These are phyloP conservation scores for Conopomorpha cramerella DNA, from an alignment of 1,140 invertebrate genomes.

Conservation along the genomic window DNA sequence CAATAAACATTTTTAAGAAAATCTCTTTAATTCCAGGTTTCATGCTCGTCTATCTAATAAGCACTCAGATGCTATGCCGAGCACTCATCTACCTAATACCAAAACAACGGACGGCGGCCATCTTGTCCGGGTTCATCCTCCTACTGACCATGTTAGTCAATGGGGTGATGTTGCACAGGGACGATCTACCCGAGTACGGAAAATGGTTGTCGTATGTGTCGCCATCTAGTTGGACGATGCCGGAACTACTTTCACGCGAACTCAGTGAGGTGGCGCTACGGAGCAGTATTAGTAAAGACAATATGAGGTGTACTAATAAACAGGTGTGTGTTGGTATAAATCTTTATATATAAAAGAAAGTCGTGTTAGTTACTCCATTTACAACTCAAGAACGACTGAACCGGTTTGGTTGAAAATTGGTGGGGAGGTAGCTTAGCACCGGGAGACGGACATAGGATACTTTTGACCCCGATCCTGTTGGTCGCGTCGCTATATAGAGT, in stretches of 20 bases:
- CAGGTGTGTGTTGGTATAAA: slow-evolving; percentile 38
- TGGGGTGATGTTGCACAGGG: slow-evolving; percentile 73
- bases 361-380: too few relatives aligned
- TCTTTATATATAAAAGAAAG: too few relatives aligned
- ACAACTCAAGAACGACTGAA: too few relatives aligned
- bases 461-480: too few relatives aligned
- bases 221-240: slow-evolving; percentile 76
- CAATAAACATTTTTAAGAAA: too few relatives aligned
- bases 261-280: slow-evolving; percentile 63
- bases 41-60: slow-evolving; percentile 77
- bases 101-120: slow-evolving; percentile 61
- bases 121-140: slow-evolving; percentile 67
- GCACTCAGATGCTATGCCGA: slow-evolving; percentile 72
- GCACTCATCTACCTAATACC: slow-evolving; percentile 70
- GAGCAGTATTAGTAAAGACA: slow-evolving; percentile 60
- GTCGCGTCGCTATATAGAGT: too few relatives aligned
- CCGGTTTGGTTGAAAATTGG: too few relatives aligned
- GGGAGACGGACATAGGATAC: too few relatives aligned
- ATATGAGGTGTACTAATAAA: slow-evolving; percentile 70
- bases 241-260: slow-evolving; percentile 69
- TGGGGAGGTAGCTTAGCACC: too few relatives aligned
- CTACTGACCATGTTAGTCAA: slow-evolving; percentile 68
- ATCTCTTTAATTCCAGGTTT: slow-evolving; percentile 64
- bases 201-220: slow-evolving; percentile 72
- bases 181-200: slow-evolving; percentile 70